Base-by-base conservation (phyloP, 2,888 invertebrate species). In the Hetaerina titia region DNA sequence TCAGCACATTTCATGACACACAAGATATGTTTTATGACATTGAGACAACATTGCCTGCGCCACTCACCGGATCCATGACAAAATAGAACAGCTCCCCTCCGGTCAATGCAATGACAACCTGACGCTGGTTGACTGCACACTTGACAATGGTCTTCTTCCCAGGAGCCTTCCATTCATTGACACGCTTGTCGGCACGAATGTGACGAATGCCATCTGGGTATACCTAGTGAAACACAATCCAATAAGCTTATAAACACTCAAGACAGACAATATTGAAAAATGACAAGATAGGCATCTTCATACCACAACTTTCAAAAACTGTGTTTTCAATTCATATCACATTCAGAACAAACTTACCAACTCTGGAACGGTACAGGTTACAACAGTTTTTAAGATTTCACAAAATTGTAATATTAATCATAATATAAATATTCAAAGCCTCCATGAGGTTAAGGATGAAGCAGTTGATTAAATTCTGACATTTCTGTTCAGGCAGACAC, bases 151-250 rank as follows among this genome's bases (percentile, higher is more conserved):
- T 98, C 96, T 99, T 99, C 97, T 99, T 99, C 56, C 99, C 99
- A 0, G 99, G 99, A 0, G 99, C 99, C 96, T 99, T 99, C 99
- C 99, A 99, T 97, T 99, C 99, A 96, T 99, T 99, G 6, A 99
- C 99, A 97, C 99, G 98, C 96, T 99, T 99, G 97, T 99, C 99
- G 0, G 99, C 98, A 95, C 99, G 98, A 96, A 99, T 99, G 96
- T 99, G 99, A 95, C 99, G 98, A 96, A 99, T 99, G 95, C 99
- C 99, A 96, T 99, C 99, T 0, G 99, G 99, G 97, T 99, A 99
- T 22, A 99, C 98, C 98, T 98, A 96, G 89, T 96, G 96, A 95
- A 89, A 95, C 94, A 95, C 11, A 2, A 31, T 15, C 31, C 8
- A 81, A 1, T 9, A 69, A 6, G 22, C 31, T 31, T 31, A 13